These are phyloP conservation scores for Notocelia uddmanniana DNA, from an alignment of 2,888 invertebrate genomes.

Conservation along the genomic window DNA sequence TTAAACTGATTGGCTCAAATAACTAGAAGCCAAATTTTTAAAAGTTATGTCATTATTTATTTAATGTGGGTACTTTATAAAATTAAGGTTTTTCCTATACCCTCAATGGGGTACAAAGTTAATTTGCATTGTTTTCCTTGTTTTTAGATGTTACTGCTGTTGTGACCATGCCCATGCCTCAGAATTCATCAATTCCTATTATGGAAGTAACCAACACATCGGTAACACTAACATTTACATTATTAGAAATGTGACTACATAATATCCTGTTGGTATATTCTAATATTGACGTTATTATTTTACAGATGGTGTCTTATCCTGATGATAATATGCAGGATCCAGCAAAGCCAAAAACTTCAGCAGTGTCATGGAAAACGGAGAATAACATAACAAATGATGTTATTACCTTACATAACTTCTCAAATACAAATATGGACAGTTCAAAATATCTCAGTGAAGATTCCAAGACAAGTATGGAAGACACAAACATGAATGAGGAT, in stretches of 20 bases:
- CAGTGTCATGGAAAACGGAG: conserved; percentile 77
- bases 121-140: conserved; percentile 30
- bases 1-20: conserved; percentile 8
- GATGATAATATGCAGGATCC: conserved; percentile 79
- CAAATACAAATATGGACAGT: conserved; percentile 69
- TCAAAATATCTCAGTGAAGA: conserved; percentile 80
- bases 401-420: conserved; percentile 73
- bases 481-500: conserved; percentile 79
- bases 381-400: conserved; percentile 75
- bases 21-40: conserved; percentile 6
- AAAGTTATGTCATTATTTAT: not conserved
- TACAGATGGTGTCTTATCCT: conserved; percentile 78
- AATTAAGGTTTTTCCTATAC: not conserved
- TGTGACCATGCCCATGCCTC: conserved; percentile 80
- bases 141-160: conserved; percentile 81
- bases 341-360: conserved; percentile 79
- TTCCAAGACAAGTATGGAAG: conserved; percentile 80
- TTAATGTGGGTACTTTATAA: conserved; percentile 23
- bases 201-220: conserved; percentile 82
- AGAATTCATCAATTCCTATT: conserved; percentile 79
- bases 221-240: conserved; percentile 62
- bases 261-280: not conserved
- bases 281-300: conserved; percentile 35
- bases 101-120: not conserved
- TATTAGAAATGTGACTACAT: not conserved